Percentiles rank a stretch among this genome's conserved stretches.
phyloP scores from a whole-genome alignment of 1,140 invertebrate species.

The Zaprionus capensis region DNA sequence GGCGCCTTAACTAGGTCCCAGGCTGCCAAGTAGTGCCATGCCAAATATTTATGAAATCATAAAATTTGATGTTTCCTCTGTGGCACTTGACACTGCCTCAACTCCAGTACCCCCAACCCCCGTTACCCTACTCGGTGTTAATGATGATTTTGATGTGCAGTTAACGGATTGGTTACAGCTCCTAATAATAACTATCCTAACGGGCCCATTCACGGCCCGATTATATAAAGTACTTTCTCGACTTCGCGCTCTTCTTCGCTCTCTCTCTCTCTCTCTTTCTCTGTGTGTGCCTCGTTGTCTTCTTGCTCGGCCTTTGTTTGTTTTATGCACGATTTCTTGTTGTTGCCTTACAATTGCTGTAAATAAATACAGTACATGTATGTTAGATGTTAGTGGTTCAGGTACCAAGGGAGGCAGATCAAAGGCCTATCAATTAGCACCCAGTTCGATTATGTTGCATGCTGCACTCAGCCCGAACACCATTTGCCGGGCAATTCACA shows the following conservation, averaged over 20 bases:
- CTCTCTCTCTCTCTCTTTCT: background rate
- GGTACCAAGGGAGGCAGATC: slow-evolving; percentile 54
- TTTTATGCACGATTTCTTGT: slow-evolving; percentile 75
- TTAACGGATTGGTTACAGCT: slow-evolving; percentile 70
- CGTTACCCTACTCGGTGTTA: slow-evolving; percentile 51
- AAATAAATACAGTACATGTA: slow-evolving; percentile 66
- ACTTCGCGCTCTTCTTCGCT: slow-evolving; percentile 8
- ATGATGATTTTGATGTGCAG: slow-evolving; percentile 84
- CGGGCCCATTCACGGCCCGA: slow-evolving; percentile 56
- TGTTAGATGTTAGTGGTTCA: slow-evolving; percentile 8
- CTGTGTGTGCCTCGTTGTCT: slow-evolving; percentile 8
- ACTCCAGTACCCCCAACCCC: slow-evolving; percentile 27
- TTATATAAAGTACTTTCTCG: slow-evolving; percentile 65
- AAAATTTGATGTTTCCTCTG: slow-evolving; percentile 83
- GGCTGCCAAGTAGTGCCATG: background rate
- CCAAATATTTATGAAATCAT: slow-evolving; percentile 84
- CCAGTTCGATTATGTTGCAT: slow-evolving; percentile 79
- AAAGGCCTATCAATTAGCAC: slow-evolving; percentile 81
- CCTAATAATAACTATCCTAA: slow-evolving; percentile 29
- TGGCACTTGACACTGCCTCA: slow-evolving; percentile 70
- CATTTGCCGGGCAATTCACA: slow-evolving; percentile 76
- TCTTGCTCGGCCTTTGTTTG: slow-evolving; percentile 56
- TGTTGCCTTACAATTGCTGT: slow-evolving; percentile 72
- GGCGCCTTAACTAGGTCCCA: slow-evolving; percentile 1
- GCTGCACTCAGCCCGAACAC: slow-evolving; percentile 47